These are phyloP conservation scores for Ceratoteleas bidentatus DNA, from an alignment of 1,140 invertebrate species.

Conservation along the genomic window DNA sequence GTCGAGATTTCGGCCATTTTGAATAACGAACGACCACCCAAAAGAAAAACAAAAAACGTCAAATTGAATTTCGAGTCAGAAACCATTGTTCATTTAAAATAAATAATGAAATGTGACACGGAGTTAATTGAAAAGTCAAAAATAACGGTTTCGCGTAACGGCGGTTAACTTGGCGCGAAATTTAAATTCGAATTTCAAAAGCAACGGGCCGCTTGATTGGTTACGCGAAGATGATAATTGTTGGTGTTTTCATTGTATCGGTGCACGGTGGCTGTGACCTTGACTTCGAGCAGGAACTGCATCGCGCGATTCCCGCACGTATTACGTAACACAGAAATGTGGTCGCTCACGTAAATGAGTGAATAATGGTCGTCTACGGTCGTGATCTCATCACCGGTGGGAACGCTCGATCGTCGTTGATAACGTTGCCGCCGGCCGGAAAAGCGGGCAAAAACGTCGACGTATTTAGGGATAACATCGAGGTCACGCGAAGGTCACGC, in stretches of 20 bases:
- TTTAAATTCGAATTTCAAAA: not conserved
- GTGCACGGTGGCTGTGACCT: slow-evolving; percentile 53
- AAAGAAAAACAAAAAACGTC: slow-evolving; percentile 16
- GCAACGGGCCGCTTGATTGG: not conserved
- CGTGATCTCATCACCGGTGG: slow-evolving; percentile 69
- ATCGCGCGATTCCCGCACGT: slow-evolving; percentile 3
- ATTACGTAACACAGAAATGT: slow-evolving; percentile 45
- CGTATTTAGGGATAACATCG: no score
- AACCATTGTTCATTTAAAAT: no score
- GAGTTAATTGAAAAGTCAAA: not conserved
- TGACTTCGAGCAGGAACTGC: slow-evolving; percentile 52
- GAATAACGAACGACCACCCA: no score
- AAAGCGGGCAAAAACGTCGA: slow-evolving; percentile 12
- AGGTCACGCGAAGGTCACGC: slow-evolving; percentile 4
- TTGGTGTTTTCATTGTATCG: slow-evolving; percentile 9
- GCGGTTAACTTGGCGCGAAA: not conserved
- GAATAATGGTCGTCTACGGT: slow-evolving; percentile 29
- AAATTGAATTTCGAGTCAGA: no score
- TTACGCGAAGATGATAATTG: not conserved
- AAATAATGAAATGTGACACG: no score
- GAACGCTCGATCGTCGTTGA: slow-evolving; percentile 63
- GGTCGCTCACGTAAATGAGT: slow-evolving; percentile 40
- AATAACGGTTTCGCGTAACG: no score
- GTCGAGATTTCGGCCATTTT: no score
- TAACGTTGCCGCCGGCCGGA: slow-evolving; percentile 52